Base-by-base conservation (phyloP, 2,797 vertebrate species). In the Podargus strigoides region DNA sequence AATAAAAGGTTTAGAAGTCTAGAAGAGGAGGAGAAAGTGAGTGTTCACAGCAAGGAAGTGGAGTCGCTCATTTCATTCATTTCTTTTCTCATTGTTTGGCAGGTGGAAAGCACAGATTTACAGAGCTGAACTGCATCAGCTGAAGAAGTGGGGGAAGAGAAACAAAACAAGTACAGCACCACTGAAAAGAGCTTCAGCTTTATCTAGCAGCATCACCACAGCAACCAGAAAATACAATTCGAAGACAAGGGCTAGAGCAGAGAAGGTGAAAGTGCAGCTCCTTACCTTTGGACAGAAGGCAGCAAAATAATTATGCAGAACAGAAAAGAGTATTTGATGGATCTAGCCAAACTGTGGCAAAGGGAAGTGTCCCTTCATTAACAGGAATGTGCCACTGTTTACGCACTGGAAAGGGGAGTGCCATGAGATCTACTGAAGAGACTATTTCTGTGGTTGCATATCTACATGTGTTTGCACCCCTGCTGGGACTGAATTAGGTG, bases 401-500 rank as follows among this genome's bases (percentile, higher is more conserved):
- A 93, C 86, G 96, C 69, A 32, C 94, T 55, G 70, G 79, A 63
- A 75, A 91, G 74, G 90, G 52, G 80, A 96, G 95, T 96, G 79
- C 97, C 98, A 98, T 98, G 98, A 97, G 92, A 73, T 93, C 96
- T 87, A 19, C 88, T 96, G 97, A 95, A 84, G 91, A 95, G 92
- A 96, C 83, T 69, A 94, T 93, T 94, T 93, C 95, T 95, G 92
- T 93, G 95, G 89, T 92, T 97, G 95, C 93, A 15, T 77, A 72
- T 72, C 81, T 95, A 36, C 93, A 70, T 5, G 24, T 83, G 87
- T 93, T 94, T 55, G 76, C 64, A 83, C 55, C 62, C 39, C 60
- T 78, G 80, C 94, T 81, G 81, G 87, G 69, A 46, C 96, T 97
- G 93, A 97, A 95, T 47, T 87, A 85, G 78, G 90, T 93, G 93